These are phyloP conservation scores for Lordiphosa stackelbergi DNA, from an alignment of 1,140 invertebrate species.

Conservation along the genomic window DNA sequence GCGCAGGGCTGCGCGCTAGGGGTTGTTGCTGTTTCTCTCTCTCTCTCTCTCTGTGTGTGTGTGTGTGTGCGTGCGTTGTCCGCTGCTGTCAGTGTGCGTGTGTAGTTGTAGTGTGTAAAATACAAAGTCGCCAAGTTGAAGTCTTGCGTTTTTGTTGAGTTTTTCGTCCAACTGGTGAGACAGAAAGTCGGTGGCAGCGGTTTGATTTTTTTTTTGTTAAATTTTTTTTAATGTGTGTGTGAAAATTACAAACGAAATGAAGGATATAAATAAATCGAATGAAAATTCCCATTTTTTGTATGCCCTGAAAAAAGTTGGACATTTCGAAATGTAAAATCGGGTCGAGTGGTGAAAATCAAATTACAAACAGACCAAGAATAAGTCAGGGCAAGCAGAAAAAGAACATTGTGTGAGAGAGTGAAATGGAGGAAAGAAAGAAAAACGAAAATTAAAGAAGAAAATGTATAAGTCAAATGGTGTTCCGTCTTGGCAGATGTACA, in stretches of 20 bases:
- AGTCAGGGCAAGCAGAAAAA: constrained; percentile 18
- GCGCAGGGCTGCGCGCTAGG: constrained; percentile 23
- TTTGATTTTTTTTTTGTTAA: constrained; percentile 60
- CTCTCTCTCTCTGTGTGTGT: constrained; percentile 4
- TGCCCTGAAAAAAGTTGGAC: constrained; percentile 31
- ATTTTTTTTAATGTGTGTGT: background rate
- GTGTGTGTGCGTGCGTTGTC: constrained; percentile 12
- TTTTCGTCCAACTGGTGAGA: constrained; percentile 69
- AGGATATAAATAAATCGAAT: constrained; percentile 12
- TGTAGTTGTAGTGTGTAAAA: constrained; percentile 59
- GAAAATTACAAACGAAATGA: background rate
- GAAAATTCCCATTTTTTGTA: background rate
- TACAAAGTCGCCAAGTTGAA: constrained; percentile 63
- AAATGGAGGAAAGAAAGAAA: constrained; percentile 27
- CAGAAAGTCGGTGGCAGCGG: constrained; percentile 58
- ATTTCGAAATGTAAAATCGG: constrained; percentile 62
- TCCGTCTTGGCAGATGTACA: constrained; percentile 11
- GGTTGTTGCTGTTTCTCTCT: background rate
- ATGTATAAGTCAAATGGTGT: background rate
- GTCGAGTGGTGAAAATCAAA: constrained; percentile 70
- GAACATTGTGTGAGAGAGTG: constrained; percentile 9
- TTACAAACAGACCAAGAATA: constrained; percentile 45
- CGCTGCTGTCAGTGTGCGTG: constrained; percentile 10
- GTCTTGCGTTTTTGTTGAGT: constrained; percentile 61
- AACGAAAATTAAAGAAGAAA: constrained; percentile 8